Base-by-base conservation (phyloP, 2,888 invertebrate genomes). In the Agelastica alni region DNA sequence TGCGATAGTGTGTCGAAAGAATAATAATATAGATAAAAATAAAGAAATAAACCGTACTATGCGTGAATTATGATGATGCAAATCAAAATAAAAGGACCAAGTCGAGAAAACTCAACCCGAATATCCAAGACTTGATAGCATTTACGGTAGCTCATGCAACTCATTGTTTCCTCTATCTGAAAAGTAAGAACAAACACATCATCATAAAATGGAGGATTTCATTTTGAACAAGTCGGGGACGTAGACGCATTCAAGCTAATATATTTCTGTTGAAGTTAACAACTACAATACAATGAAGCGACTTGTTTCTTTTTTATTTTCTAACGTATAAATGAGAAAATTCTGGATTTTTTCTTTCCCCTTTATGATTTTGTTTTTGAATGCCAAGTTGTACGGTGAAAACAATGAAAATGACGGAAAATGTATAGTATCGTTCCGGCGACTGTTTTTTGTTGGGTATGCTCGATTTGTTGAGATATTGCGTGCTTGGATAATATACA, bases 181-280 rank as follows among this genome's bases (percentile, higher is more conserved):
- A 46, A n/a, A n/a, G n/a, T n/a, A n/a, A n/a, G n/a, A n/a, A n/a
- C n/a, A n/a, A 46, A 46, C 45, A 46, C 36, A 46, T 46, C 45
- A 32, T 46, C 45, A 46, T 46, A 36, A 46, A 37, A 37, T 28
- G 46, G 10, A 34, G 36, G 12, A n/a, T 16, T 46, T 37, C 28
- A n/a, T n/a, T 26, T 10, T 18, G 13, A 34, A 26, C 16, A 36
- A 46, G 14, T 34, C 34, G n/a, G 46, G 26, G 22, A 34, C 45
- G 45, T n/a, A n/a, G n/a, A 32, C 22, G 20, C 26, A 46, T 36
- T 46, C n/a, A 5, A 10, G 37, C 20, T 32, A 32, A 45, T 32
- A 45, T 20, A 32, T 45, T 34, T 34, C 14, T 45, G 26, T 37
- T 37, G 14, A 46, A 26, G 9, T 46, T 46, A 36, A 46, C 31